Evolutionary conservation across 2,113 vertebrate species (phyloP), one percentile per base, ranked within the genome.

Genomic region (Seriola quinqueradiata): DNA sequence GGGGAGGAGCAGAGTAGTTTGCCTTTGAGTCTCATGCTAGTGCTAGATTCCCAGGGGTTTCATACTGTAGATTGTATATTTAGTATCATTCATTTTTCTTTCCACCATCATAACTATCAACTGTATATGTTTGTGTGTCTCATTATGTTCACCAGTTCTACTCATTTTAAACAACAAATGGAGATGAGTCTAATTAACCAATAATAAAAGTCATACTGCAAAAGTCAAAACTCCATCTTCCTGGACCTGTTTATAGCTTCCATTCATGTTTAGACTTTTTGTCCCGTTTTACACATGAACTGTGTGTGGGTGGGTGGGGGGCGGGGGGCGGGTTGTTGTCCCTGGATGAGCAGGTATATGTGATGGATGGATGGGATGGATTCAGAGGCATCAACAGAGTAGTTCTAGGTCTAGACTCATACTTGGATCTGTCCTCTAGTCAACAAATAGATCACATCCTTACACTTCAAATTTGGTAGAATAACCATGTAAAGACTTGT

Each of bases 51-150:
- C 55, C 11, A 55, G n/a, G 9, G n/a, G n/a, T 55, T 55, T n/a
- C 9, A 54, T 54, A n/a, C 4, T 54, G 21, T 54, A 54, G 52
- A 8, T 55, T 23, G 23, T 17, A 55, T 23, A 23, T 55, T 55
- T 23, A n/a, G 8, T 9, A 46, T 34, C 40, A 48, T 64, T 57
- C 48, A 66, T 72, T 55, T 36, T 72, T 58, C 32, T 28, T 65
- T 66, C 17, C 38, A 17, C 55, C 6, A 55, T 16, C 38, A 46
- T 17, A 54, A 6, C 4, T 25, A 60, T 60, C 32, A n/a, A 40
- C 21, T 54, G 1, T 25, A 28, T 42, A 8, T 19, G 16, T 50
- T 17, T 17, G 48, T 50, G 17, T 50, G 48, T 50, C 16, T 19
- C 17, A 48, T 48, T 4, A 16, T 48, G 54, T 52, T 58, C 34